Conservation (phyloP, 2,888 invertebrate species). For the Harpalus rufipes region DNA sequence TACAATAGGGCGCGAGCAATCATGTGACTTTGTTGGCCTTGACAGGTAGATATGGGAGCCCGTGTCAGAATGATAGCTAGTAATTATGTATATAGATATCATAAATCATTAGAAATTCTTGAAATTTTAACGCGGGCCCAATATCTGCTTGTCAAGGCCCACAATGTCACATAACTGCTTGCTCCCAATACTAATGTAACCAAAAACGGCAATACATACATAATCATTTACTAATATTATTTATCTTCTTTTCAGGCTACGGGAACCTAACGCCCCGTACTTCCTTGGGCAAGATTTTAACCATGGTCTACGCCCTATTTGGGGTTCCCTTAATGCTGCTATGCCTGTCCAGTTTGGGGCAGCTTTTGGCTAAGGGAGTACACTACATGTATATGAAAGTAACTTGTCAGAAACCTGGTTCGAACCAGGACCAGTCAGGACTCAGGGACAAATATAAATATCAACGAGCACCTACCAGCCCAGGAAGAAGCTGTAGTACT, state of each 20-base stretch:
- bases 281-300: slow-evolving; percentile 88
- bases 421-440: neutral
- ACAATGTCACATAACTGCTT: no score
- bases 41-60: no score
- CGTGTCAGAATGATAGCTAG: no score
- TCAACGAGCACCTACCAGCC: slow-evolving; percentile 80
- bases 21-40: no score
- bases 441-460: slow-evolving; percentile 75
- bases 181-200: no score
- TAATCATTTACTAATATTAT: no score
- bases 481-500: slow-evolving; percentile 71
- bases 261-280: slow-evolving; percentile 92
- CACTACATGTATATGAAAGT: slow-evolving; percentile 82
- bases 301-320: slow-evolving; percentile 91
- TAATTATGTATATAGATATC: no score
- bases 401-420: slow-evolving; percentile 73
- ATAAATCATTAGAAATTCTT: no score
- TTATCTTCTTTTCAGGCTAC: slow-evolving; percentile 81
- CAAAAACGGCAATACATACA: no score
- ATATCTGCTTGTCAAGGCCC: no score
- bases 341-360: slow-evolving; percentile 91
- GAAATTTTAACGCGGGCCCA: no score
- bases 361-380: slow-evolving; percentile 88
- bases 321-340: slow-evolving; percentile 93
- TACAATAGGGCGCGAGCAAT: no score